Conservation (phyloP, 1,140 invertebrate genomes). For the Cyrtorhinus lividipennis region DNA sequence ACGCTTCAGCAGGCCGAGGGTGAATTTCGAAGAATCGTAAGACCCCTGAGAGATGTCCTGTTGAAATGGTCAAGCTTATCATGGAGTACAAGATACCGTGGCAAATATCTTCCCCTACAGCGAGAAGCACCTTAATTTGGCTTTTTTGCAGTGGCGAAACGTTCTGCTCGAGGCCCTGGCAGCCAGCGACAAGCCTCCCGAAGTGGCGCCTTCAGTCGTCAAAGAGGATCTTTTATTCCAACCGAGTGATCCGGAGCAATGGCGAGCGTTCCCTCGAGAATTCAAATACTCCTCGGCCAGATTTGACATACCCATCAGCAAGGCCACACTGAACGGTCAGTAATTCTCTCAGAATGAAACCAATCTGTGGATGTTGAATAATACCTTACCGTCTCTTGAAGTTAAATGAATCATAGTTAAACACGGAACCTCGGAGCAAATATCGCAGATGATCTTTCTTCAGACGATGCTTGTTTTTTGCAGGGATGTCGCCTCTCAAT, state of each 20-base stretch:
- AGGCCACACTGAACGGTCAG: slow-evolving; percentile 2
- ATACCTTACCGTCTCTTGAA: too few species aligned
- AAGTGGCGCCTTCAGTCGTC: neutral
- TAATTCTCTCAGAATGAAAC: too few species aligned
- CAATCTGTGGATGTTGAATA: too few species aligned
- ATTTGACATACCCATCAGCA: slow-evolving; percentile 6
- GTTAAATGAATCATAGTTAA: too few species aligned
- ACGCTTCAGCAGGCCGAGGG: slow-evolving; percentile 6
- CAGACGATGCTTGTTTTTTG: too few species aligned
- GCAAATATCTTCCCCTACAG: too few species aligned
- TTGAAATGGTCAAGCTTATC: too few species aligned
- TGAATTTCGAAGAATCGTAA: slow-evolving; percentile 7
- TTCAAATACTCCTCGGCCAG: slow-evolving; percentile 6
- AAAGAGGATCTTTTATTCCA: slow-evolving; percentile 11
- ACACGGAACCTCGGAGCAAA: too few species aligned
- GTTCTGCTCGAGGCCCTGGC: slow-evolving; percentile 13
- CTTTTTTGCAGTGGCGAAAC: slow-evolving; percentile 17
- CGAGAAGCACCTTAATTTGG: too few species aligned
- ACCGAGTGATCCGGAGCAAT: slow-evolving; percentile 5
- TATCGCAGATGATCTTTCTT: too few species aligned
- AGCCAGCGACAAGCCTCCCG: neutral
- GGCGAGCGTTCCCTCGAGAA: slow-evolving; percentile 9
- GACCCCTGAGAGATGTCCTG: neutral
- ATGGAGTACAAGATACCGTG: too few species aligned
- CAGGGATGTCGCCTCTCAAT: slow-evolving; percentile 7